Percentiles rank a stretch among this genome's conserved stretches.
Conservation (phyloP, 2,888 invertebrate species). For the Synanthedon formicaeformis region DNA sequence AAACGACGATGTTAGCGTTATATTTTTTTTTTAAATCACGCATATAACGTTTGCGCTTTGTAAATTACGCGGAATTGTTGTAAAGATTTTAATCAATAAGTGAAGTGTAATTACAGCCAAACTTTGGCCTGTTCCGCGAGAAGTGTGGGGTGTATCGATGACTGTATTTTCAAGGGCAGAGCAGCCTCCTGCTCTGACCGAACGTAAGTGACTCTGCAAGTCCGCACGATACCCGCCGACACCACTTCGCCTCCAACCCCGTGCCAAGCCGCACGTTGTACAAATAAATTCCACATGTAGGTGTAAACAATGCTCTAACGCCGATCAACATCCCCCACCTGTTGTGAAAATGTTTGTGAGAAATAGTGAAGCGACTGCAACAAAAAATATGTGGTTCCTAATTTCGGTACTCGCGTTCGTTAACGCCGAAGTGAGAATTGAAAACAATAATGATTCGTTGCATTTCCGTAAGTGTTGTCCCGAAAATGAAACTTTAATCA, state of each 20-base stretch:
- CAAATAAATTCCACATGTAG: not conserved
- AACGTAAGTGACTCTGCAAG: constrained; percentile 27
- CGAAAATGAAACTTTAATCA: constrained; percentile 35
- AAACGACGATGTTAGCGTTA: too few relatives aligned
- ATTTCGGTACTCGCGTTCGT: constrained; percentile 28
- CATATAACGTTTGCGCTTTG: too few relatives aligned
- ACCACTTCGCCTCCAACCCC: constrained; percentile 4
- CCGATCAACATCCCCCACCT: constrained; percentile 44
- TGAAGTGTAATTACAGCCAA: not conserved
- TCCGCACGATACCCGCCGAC: not conserved
- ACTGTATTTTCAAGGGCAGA: constrained; percentile 38
- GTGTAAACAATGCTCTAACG: constrained; percentile 40
- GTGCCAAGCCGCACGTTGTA: constrained; percentile 8
- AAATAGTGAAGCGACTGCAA: constrained; percentile 9
- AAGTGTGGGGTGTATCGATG: constrained; percentile 10
- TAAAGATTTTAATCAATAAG: not conserved
- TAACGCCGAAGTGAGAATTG: constrained; percentile 14
- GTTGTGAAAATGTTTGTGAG: constrained; percentile 26
- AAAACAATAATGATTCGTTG: constrained; percentile 14
- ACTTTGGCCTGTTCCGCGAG: constrained; percentile 5
- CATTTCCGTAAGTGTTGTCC: constrained; percentile 56
- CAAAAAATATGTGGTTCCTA: constrained; percentile 36
- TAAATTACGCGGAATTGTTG: too few relatives aligned
- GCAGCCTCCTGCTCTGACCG: constrained; percentile 42
- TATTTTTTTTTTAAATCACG: too few relatives aligned